Base-by-base conservation (phyloP, 2,888 invertebrate species). In the Chironomus riparius region DNA sequence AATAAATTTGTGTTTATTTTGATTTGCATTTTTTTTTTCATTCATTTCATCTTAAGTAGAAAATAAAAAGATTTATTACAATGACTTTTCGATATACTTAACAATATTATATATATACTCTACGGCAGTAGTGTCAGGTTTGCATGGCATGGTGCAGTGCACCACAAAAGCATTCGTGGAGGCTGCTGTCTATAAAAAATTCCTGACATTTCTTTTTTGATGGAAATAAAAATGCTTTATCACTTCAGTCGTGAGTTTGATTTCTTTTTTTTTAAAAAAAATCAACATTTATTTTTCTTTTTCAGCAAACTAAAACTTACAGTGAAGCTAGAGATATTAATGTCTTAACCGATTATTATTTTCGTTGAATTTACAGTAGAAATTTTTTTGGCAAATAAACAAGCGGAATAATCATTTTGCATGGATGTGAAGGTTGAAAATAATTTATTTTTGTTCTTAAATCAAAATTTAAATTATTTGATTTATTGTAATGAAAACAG, bases 1-100 rank as follows among this genome's bases (percentile, higher is more conserved):
- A 15, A 56, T 56, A 56, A 15, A 56, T 56, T 56, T 65, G 21
- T 21, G 65, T 65, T 65, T 65, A 73, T 73, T 73, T 73, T 73
- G 73, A 73, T 73, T 73, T 73, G 73, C 73, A 73, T 73, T 73
- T 73, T 56, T 73, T 73, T 56, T 62, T 62, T 62, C 47, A 38
- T 38, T 38, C 56, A 56, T 56, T 15, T 56, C 18, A 15, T 15
- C 56, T 56, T 56, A 56, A 18, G 56, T 18, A 15, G 38, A 38
- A 38, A 38, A 38, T 38, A 38, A 65, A 21, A 65, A 65, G 65
- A 65, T 65, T 65, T 65, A 65, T 65, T 21, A 13, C 65, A 21
- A 65, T 65, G 56, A 56, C 56, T 56, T 56, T 56, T 56, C 56
- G 18, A 56, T 56, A 56, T 38, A 38, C 38, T 38, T 38, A 38